Base-by-base conservation (phyloP, 2,888 invertebrate species). In the Nemurella pictetii region DNA sequence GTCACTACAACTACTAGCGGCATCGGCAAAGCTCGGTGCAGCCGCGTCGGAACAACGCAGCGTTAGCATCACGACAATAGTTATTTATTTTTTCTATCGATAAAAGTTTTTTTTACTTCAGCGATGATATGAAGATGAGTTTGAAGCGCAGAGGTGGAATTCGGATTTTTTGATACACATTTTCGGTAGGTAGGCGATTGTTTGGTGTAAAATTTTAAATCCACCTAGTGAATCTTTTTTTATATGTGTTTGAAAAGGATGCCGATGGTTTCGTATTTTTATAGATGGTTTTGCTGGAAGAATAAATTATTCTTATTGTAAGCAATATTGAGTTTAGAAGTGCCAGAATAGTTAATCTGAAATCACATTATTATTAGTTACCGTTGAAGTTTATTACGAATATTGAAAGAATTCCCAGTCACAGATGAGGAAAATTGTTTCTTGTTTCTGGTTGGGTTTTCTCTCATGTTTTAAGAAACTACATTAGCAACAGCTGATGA, bases 1-100 rank as follows among this genome's bases (percentile, higher is more conserved):
- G 96, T 84, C 97, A 97, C 83, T 97, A 97, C 93, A 97, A 97
- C 92, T 97, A 97, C 92, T 97, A 55, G 55, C 9, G 55, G 15
- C 20, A 20, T 2, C 55, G 55, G 55, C 55, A 55, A 15, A 55
- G 2, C 12, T 15, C 9, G 55, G 9, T 55, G 55, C 55, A 15
- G 55, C 9, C 55, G 20, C 20, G 9, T 55, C 12, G 15, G 20
- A n/a, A n/a, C n/a, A n/a, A 20, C 55, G 9, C 55, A 20, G 55
- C 55, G 55, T 12, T 15, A 55, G 55, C 55, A 55, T 20, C 55
- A 55, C 55, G 20, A 55, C 55, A 55, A 55, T 55, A 55, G 55
- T 55, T 55, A 55, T 55, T 55, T 55, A 55, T 55, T 55, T 55
- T 55, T 55, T 55, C 55, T 55, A 55, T 55, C 55, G 55, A 55